Conservation (phyloP, 37 sponge, comb jelly and placozoan species). For the Tethya wilhelma region DNA sequence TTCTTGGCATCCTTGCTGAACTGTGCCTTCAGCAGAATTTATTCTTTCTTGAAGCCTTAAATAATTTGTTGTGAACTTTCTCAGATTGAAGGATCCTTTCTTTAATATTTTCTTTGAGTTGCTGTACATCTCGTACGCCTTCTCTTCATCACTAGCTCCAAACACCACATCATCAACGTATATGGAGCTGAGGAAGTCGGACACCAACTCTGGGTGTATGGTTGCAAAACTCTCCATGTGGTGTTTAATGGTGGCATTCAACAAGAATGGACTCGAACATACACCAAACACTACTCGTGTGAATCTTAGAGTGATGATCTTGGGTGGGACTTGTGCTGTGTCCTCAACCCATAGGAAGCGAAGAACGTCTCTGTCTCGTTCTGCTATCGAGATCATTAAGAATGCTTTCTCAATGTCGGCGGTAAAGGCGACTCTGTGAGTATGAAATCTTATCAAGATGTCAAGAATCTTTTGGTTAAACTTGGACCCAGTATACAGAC, state of each 20-base stretch:
- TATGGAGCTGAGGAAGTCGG: neutral
- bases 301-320: neutral
- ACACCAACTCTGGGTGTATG: neutral
- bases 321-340: too few species aligned
- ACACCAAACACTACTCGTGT: neutral
- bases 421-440: neutral
- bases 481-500: too few species aligned
- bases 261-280: neutral
- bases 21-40: neutral
- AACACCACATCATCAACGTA: neutral
- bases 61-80: neutral
- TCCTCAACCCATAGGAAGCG: neutral
- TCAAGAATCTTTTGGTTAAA: too few species aligned
- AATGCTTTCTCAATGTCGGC: too few species aligned
- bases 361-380: neutral
- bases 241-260: too few species aligned
- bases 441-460: neutral
- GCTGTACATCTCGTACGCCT: neutral
- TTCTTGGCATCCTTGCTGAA: neutral
- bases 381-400: neutral
- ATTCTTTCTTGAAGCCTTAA: neutral
- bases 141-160: too few species aligned
- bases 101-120: neutral
- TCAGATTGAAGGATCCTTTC: neutral
- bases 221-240: neutral